Evolutionary conservation across 1,140 invertebrate genomes (phyloP).

Genomic region (Lepidurus arcticus): DNA sequence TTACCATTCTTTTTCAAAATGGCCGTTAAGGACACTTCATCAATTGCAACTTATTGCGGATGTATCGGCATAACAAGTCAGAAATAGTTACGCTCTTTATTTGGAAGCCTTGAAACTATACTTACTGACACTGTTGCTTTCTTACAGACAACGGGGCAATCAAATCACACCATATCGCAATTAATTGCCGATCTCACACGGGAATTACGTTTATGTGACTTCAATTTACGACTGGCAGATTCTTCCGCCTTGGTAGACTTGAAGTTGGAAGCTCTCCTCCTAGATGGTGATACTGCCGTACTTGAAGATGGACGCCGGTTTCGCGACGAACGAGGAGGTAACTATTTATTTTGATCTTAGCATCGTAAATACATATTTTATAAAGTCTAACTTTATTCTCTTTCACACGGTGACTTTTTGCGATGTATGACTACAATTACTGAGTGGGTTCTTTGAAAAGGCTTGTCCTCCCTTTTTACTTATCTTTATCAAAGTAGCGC

Average conservation of each 20-base stretch:
- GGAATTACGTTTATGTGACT: conserved; percentile 51
- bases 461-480: no score
- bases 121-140: not conserved
- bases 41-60: no score
- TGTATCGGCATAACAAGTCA: no score
- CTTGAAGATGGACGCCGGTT: conserved; percentile 53
- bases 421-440: no score
- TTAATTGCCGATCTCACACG: conserved; percentile 39
- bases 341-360: conserved; percentile 23
- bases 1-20: no score
- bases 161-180: conserved; percentile 40
- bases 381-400: no score
- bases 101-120: no score
- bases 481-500: not conserved
- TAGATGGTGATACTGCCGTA: conserved; percentile 57
- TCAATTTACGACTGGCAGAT: conserved; percentile 56
- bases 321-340: conserved; percentile 48
- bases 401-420: no score
- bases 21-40: no score
- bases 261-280: conserved; percentile 50
- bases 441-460: no score
- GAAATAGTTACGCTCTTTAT: no score
- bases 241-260: conserved; percentile 57
- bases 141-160: conserved; percentile 40
- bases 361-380: no score